These are phyloP conservation scores for Phasianus colchicus DNA, from an alignment of 2,113 vertebrate species.

Conservation along the genomic window DNA sequence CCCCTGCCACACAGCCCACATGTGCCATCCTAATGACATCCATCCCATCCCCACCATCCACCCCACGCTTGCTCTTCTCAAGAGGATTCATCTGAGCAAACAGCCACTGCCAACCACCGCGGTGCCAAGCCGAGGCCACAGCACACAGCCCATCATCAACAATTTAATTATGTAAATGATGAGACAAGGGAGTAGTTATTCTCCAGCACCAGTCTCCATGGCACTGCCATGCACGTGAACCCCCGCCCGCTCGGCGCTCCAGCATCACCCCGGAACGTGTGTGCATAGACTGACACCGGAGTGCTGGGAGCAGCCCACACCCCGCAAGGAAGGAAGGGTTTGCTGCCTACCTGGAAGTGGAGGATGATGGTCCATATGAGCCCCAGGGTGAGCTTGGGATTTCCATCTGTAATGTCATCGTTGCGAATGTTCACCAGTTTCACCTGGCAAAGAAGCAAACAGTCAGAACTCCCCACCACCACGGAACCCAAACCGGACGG, in stretches of 20 bases:
- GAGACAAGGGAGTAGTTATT: not conserved
- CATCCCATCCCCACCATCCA: not conserved
- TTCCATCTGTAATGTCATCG: conserved; percentile 97
- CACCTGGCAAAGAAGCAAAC: conserved; percentile 79
- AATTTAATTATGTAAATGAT: not conserved
- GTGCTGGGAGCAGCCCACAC: fast-evolving
- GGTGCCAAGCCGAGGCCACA: not conserved
- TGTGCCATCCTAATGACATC: fast-evolving
- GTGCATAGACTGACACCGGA: fast-evolving
- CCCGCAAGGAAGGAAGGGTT: not conserved
- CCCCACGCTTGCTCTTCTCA: not conserved
- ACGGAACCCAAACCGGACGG: not conserved
- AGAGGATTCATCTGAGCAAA: conserved; percentile 19
- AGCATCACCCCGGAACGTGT: fast-evolving
- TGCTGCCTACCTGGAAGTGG: conserved; percentile 92
- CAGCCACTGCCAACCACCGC: not conserved
- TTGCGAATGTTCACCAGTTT: conserved; percentile 98
- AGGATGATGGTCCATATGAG: conserved; percentile 99
- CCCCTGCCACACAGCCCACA: not conserved
- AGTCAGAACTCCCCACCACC: not conserved
- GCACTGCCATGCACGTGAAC: not conserved
- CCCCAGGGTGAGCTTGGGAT: conserved; percentile 96
- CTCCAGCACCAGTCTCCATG: not conserved
- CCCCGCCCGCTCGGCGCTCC: fast-evolving
- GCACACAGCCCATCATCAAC: not conserved